Conservation (phyloP, 2,888 invertebrate genomes). For the Patella ulyssiponensis region DNA sequence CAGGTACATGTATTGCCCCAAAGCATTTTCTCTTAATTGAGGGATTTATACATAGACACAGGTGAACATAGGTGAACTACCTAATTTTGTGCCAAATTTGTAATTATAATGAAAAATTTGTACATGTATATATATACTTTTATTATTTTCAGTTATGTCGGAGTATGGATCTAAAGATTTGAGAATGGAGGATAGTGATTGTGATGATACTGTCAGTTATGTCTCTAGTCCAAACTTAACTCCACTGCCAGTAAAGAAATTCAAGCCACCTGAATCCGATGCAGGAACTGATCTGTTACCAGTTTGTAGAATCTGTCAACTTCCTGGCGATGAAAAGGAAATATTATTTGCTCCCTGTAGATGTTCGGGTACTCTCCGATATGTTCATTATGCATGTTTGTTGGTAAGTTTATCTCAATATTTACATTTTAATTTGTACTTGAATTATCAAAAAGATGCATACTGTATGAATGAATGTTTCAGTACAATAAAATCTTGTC, state of each 20-base stretch:
- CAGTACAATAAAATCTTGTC: neutral
- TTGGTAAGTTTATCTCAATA: slow-evolving; percentile 69
- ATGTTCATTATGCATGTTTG: slow-evolving; percentile 75
- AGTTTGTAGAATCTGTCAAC: slow-evolving; percentile 76
- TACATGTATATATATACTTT: neutral
- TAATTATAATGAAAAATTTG: too few relatives aligned
- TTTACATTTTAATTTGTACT: neutral
- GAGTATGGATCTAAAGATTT: slow-evolving; percentile 6
- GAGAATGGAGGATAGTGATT: neutral
- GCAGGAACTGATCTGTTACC: slow-evolving; percentile 59
- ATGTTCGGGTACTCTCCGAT: slow-evolving; percentile 75
- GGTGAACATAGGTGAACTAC: too few relatives aligned
- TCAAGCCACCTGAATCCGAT: slow-evolving; percentile 43
- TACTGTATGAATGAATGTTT: neutral
- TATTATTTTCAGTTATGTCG: neutral
- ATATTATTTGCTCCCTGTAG: slow-evolving; percentile 75
- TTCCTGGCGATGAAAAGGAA: slow-evolving; percentile 58
- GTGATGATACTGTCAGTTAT: slow-evolving; percentile 26
- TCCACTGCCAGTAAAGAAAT: slow-evolving; percentile 44
- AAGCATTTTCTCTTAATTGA: too few relatives aligned
- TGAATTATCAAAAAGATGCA: neutral
- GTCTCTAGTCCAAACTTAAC: slow-evolving; percentile 44
- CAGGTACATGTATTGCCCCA: too few relatives aligned
- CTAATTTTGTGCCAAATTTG: too few relatives aligned
- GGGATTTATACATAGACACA: too few relatives aligned